Base-by-base conservation (phyloP, 2,113 vertebrate species). In the Ceuthmochares aereus region DNA sequence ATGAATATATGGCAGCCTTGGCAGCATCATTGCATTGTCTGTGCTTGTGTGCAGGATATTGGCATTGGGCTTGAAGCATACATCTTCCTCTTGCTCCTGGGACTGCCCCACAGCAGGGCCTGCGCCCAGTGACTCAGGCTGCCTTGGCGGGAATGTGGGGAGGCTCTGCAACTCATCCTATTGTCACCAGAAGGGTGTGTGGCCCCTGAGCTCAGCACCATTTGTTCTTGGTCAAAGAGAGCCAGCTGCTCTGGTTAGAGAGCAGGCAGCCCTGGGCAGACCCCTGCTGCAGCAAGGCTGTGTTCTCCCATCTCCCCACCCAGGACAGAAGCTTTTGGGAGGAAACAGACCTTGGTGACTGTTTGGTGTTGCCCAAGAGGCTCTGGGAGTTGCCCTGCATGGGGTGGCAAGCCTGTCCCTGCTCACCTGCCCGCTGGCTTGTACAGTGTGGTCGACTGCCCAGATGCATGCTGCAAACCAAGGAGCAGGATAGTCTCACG, bases 391-490 rank as follows among this genome's bases (percentile, higher is more conserved):
- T 85, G 49, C 32, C 56, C 49, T 30, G 56, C 47, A 45, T 3
- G 19, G 21, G 7, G 17, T 64, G 49, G 22, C 32, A 82, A 87
- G 20, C 58, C 58, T 42, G 34, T 45, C n/a, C 26, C n/a, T 1
- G 1, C 43, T 69, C 23, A 62, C 10, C 23, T 80, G 40, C 54
- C 55, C 32, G 16, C n/a, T 63, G 62, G 17, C 43, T 75, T 1
- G 2, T 34, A 45, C 5, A 3, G 49, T 40, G 23, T 3, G 0
- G 32, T 37, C 2, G 2, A 21, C 49, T 79, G 30, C 30, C 37
- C 3, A 2, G 42, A 27, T 43, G 49, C 47, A 40, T 0, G 0
- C 17, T 63, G 25, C 42, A 89, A 56, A 89, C 55, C 36, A 7
- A 63, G 36, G 36, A 89, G 60, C 32, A 30, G 40, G 27, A 80